Base-by-base conservation (phyloP, 2,888 invertebrate species). In the Trissoscelio sp. region DNA sequence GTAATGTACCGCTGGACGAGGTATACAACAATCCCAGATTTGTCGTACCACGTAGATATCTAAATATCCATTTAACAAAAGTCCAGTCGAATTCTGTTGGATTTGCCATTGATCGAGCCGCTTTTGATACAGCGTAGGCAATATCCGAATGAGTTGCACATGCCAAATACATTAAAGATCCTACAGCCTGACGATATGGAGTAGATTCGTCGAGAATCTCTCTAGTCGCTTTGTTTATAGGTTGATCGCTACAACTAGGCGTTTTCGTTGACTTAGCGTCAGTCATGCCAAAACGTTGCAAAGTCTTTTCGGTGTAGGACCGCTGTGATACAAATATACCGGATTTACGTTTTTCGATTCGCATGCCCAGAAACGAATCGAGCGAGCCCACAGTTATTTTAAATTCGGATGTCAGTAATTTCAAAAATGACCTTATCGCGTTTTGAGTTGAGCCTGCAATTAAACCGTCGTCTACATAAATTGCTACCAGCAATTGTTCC, bases 201-300 rank as follows among this genome's bases (percentile, higher is more conserved):
- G 80, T 46, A n/a, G 73, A 81, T 12, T 28, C 20, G 14, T 79
- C 73, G 5, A 83, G 73, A 69, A 34, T 16, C 16, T 22, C 66
- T 31, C 48, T 66, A 7, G 55, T 12, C 18, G 22, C 39, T 37
- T 57, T 53, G 24, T 80, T 74, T 42, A n/a, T n/a, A n/a, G 42
- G n/a, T 28, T 44, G 70, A 39, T 44, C 46, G 28, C 64, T 81
- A 14, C 81, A 66, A 57, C 66, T 67, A 22, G 82, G 81, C 16
- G 73, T 81, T 62, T 72, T 81, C 12, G 39, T 16, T 9, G 81
- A 67, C 60, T 81, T 84, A 14, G 48, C 70, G 6, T 82, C 53
- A 3, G 22, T 34, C 81, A 83, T 83, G 55, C 42, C 24, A 31
- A 83, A 64, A 11, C 48, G 31, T 9, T 64, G 7, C 16, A 46